Conservation (phyloP, 2,113 vertebrate species). For the rabbit (Oryctolagus cuniculus) region DNA sequence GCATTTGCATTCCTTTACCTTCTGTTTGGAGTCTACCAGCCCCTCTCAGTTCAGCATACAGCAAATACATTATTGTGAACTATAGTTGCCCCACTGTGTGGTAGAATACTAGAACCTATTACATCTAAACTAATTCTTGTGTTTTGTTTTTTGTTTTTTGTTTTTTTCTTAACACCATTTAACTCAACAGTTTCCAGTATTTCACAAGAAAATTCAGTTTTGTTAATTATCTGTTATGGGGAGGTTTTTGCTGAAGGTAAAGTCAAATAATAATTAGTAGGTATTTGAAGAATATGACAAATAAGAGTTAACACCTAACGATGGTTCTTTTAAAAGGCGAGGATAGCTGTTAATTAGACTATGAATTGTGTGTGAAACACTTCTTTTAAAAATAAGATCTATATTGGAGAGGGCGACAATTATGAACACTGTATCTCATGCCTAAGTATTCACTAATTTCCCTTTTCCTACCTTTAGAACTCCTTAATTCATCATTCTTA, state of each 20-base stretch:
- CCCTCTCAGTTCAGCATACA: no score
- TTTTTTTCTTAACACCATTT: no score
- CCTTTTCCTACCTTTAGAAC: conserved; percentile 6
- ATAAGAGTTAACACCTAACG: background rate
- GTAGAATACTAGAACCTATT: no score
- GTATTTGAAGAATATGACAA: background rate
- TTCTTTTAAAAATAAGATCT: background rate
- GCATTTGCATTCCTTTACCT: no score
- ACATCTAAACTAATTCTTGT: background rate
- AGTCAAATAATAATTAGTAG: background rate
- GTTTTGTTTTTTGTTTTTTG: no score
- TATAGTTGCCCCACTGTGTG: no score
- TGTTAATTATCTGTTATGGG: conserved; percentile 1
- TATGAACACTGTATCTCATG: background rate
- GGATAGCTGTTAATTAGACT: background rate
- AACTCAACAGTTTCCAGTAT: conserved; percentile 35
- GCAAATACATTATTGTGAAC: no score
- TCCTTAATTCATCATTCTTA: background rate
- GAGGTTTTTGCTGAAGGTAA: background rate
- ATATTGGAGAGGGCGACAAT: background rate
- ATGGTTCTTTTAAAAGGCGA: background rate
- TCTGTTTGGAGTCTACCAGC: no score
- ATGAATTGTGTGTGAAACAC: background rate
- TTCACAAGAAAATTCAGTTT: conserved; percentile 43
- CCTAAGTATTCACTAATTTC: background rate